These are phyloP conservation scores for Odontamblyopus rebecca DNA, from an alignment of 2,797 vertebrate genomes.

Conservation along the genomic window DNA sequence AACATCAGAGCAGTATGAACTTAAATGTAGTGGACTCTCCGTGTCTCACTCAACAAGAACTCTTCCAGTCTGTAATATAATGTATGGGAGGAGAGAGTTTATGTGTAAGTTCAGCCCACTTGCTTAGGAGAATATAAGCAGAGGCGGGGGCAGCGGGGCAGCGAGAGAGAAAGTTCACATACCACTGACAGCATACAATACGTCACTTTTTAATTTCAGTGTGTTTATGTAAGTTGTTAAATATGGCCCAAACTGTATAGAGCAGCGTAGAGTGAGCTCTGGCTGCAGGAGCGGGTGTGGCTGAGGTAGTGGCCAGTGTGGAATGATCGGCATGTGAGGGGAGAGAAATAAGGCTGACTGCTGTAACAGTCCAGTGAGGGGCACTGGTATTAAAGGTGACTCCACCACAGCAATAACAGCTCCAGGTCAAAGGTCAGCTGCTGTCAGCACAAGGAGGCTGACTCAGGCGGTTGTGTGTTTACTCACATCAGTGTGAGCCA, in stretches of 20 bases:
- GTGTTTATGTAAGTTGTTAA: conserved; percentile 34
- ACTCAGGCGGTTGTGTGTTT: conserved; percentile 31
- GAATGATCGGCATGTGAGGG: conserved; percentile 68
- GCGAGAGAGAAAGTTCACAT: conserved; percentile 10
- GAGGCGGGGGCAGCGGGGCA: conserved; percentile 7
- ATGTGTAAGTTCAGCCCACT: conserved; percentile 31
- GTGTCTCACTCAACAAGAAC: conserved; percentile 15
- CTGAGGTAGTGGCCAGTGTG: conserved; percentile 34
- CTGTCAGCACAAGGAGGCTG: conserved; percentile 62
- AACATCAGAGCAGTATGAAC: conserved; percentile 24
- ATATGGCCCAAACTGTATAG: conserved; percentile 20
- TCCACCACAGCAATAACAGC: conserved; percentile 63
- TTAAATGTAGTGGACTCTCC: conserved; percentile 31
- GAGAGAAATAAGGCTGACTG: conserved; percentile 49
- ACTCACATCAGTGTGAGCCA: conserved; percentile 11
- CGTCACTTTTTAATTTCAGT: conserved; percentile 18
- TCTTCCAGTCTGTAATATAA: background rate
- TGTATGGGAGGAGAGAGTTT: conserved; percentile 13
- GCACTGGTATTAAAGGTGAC: conserved; percentile 52
- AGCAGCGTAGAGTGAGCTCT: conserved; percentile 18
- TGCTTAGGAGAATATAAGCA: conserved; percentile 45
- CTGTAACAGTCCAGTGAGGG: conserved; percentile 30
- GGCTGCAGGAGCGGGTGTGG: conserved; percentile 40
- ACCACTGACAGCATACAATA: conserved; percentile 6
- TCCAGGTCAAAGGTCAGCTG: conserved; percentile 59